Base-by-base conservation (phyloP, 2,888 invertebrate genomes). In the Byasa hedistus region DNA sequence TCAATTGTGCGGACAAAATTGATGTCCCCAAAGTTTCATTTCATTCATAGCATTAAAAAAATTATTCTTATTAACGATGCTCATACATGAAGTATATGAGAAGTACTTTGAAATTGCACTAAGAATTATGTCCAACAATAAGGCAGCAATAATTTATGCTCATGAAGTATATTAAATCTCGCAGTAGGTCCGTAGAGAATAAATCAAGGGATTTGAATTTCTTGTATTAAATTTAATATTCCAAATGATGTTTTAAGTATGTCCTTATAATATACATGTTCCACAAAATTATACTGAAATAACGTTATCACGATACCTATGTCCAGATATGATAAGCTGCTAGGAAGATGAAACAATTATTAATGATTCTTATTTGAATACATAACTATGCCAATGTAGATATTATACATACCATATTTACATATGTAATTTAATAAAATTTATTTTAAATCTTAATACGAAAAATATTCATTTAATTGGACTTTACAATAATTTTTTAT, bases 31-130 rank as follows among this genome's bases (percentile, higher is more conserved):
- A 21, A 48, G 24, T 48, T 24, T 61, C 24, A 52, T 57, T 54
- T 69, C 69, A 74, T 73, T 72, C 72, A 75, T 73, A 55, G 61
- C 69, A 61, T 69, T 68, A 69, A 60, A 64, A 70, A 72, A 70
- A 68, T 67, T 71, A 73, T 73, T 65, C 65, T 70, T 71, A 68
- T 70, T 71, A 68, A 69, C 65, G 67, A 69, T 68, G 67, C 57
- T 62, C 52, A 44, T 62, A 24, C 61, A 39, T 32, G 10, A 44
- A 4, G 17, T 44, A 15, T 32, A 24, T 61, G 65, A 59, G 65
- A 66, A 70, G 68, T 63, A 64, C 67, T 60, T 63, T 63, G 51
- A 57, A 56, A 57, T 67, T 60, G 63, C 56, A 24, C 60, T 55
- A 64, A 67, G 67, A 64, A 64, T 67, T 67, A 66, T 62, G 56